Evolutionary conservation across 64 coral and sea anemone genomes (phyloP), one percentile per base, ranked within the genome.

Genomic region (Cladopsammia gracilis): DNA sequence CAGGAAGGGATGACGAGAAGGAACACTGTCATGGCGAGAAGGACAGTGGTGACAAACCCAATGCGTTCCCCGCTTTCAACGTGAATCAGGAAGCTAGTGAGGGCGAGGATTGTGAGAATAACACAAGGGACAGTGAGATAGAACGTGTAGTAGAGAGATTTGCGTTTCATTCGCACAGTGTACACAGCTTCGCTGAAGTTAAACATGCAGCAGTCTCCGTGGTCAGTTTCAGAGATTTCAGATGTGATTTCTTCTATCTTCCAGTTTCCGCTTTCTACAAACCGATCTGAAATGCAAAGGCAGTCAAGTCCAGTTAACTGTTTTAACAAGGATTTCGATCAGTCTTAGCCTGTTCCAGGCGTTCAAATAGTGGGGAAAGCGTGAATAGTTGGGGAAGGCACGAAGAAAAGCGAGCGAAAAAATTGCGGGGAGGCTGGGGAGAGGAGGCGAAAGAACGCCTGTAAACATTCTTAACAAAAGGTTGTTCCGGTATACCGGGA

Each of bases 51-150:
- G 4, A 92, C 90, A 66, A 92, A 92, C 10, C 90, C 90, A 24
- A 92, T 92, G 59, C 90, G 83, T 71, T 92, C 90, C 19, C 90
- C 90, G 56, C 90, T 92, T 70, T 92, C 90, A 7, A 83, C 83
- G 19, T 72, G 90, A 58, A 92, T 86, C 45, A 78, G 73, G 71
- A 92, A 92, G 82, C 90, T 92, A 15, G 56, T 62, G 18, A 92
- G 20, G 5, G 90, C 62, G 8, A 92, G 19, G 6, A 92, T 43
- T 1, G 82, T 76, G 0, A 92, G 70, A 18, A 75, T 64, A 8
- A 86, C 9, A 12, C 67, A 76, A 0, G 90, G 90, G 20, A 74
- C 74, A 20, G 64, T 65, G 7, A 92, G 16, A n/a, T 92, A 92
- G 58, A 92, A 92, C 53, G 82, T 61, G 7, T 92, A 82, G 50